A percentile compares a stretch with the other conserved stretches of the same genome.
These are phyloP conservation scores for Leptura quadrifasciata DNA, from an alignment of 2,888 invertebrate species.

Conservation along the genomic window DNA sequence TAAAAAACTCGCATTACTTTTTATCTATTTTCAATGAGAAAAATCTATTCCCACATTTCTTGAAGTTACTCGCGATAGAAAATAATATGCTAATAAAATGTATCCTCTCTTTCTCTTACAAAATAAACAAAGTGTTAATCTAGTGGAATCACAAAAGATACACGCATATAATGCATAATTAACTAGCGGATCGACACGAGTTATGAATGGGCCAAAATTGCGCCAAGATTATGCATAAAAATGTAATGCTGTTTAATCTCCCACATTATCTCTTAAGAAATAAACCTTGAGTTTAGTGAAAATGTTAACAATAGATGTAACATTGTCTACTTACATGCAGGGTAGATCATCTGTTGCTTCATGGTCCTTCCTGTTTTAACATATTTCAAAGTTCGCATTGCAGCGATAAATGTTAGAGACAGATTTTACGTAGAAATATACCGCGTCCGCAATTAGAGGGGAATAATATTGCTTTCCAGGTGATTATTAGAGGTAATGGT, in stretches of 20 bases:
- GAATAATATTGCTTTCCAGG: too few relatives aligned
- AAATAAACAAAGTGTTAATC: constrained; percentile 30
- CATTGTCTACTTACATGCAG: constrained; percentile 47
- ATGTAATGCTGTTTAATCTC: constrained; percentile 33
- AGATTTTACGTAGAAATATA: too few relatives aligned
- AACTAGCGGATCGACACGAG: constrained; percentile 32
- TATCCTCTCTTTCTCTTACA: constrained; percentile 11
- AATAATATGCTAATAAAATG: constrained; percentile 16
- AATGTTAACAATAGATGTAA: constrained; percentile 55
- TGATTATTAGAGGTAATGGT: too few relatives aligned
- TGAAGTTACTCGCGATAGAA: neutral
- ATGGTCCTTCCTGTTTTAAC: too few relatives aligned
- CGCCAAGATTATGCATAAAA: constrained; percentile 37
- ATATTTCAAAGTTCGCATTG: too few relatives aligned
- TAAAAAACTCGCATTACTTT: too few relatives aligned
- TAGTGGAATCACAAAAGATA: constrained; percentile 15
- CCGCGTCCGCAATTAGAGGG: too few relatives aligned
- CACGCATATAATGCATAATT: constrained; percentile 37
- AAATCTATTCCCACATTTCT: neutral
- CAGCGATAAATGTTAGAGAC: too few relatives aligned
- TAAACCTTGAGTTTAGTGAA: constrained; percentile 59
- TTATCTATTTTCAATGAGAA: too few relatives aligned
- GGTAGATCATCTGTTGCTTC: neutral
- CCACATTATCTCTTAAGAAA: constrained; percentile 54
- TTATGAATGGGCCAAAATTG: constrained; percentile 37